phyloP scores from a whole-genome alignment of 2,888 invertebrate species.

The Pyrgus malvae region DNA sequence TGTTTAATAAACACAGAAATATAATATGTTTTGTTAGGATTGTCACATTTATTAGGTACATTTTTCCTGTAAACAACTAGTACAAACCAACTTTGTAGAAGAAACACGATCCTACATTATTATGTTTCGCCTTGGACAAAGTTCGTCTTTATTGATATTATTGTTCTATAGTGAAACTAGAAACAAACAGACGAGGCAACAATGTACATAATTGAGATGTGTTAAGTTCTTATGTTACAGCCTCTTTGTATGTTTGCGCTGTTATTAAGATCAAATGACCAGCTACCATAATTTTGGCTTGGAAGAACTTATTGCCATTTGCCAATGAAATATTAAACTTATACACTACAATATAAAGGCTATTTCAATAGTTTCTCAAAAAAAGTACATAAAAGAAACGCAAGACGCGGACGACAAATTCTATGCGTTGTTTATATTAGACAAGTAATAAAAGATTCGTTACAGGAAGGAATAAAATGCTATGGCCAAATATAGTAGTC shows the following conservation, averaged over 20 bases:
- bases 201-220: slow-evolving; percentile 48
- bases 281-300: slow-evolving; percentile 18
- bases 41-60: background rate
- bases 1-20: slow-evolving; percentile 3
- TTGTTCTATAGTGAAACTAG: slow-evolving; percentile 31
- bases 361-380: background rate
- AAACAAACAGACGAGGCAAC: slow-evolving; percentile 37
- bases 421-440: slow-evolving; percentile 52
- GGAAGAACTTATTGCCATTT: background rate
- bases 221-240: slow-evolving; percentile 49
- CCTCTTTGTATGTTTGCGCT: slow-evolving; percentile 53
- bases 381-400: slow-evolving; percentile 9
- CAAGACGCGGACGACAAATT: slow-evolving; percentile 40
- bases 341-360: background rate
- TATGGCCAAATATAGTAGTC: slow-evolving; percentile 29
- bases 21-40: slow-evolving; percentile 8
- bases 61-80: slow-evolving; percentile 16
- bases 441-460: slow-evolving; percentile 49
- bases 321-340: slow-evolving; percentile 1
- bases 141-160: slow-evolving; percentile 16
- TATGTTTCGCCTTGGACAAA: slow-evolving; percentile 21
- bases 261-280: slow-evolving; percentile 61
- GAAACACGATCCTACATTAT: slow-evolving; percentile 20
- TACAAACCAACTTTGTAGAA: slow-evolving; percentile 1
- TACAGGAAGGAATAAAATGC: slow-evolving; percentile 65